Base-by-base conservation (phyloP, 2,888 invertebrate species). In the Hypercompe scribonia region DNA sequence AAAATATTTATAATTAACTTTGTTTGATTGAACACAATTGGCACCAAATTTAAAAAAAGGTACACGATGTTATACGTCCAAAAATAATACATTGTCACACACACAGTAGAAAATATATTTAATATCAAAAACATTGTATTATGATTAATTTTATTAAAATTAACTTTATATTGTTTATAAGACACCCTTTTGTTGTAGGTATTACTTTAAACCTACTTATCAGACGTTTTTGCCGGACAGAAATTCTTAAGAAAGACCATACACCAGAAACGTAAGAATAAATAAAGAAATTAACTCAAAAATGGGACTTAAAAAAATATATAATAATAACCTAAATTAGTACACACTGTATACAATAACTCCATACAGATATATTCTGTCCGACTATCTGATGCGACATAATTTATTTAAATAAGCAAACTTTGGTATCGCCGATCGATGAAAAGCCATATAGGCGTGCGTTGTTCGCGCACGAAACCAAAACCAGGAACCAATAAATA, bases 401-500 rank as follows among this genome's bases (percentile, higher is more conserved):
- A 76, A 79, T 81, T 84, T 83, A 83, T 83, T 80, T 83, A 82
- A 84, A 83, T 76, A 79, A 78, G 72, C 78, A 65, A 78, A 77
- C 81, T 86, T 88, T 81, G 82, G 81, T 80, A 84, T 85, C 84
- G 75, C 79, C 82, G 84, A 86, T 87, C 87, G 87, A 89, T 86
- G 88, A 89, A 87, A 88, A 74, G 75, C 90, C 90, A 90, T 90
- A 90, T 88, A 81, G 74, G 89, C 72, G 81, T 72, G 70, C 65
- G 80, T 78, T 75, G 82, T 73, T 85, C 83, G 84, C 87, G 85
- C 86, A 88, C 87, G 86, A 81, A 84, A 86, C 90, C 90, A 89
- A 91, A 92, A 90, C 81, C 87, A 90, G 91, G 88, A 87, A 88
- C 89, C 91, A 88, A 92, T 93, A 92, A 93, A 93, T 91, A 91